Evolutionary conservation across 2,888 invertebrate genomes (phyloP), one percentile per base, ranked within the genome.

Genomic region (Achlya flavicornis): DNA sequence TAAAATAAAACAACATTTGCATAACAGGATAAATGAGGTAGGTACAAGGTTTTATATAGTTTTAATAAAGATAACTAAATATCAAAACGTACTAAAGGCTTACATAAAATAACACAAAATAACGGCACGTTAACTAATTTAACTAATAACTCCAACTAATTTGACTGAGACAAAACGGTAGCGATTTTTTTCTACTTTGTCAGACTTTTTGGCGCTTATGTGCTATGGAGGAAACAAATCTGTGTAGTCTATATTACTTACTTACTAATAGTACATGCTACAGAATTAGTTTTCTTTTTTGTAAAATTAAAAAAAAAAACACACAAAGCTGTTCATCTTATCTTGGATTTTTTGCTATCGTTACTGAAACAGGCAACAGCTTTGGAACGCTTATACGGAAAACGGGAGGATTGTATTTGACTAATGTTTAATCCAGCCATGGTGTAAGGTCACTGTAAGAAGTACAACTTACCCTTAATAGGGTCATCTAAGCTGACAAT

Each of bases 121-220:
- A 38, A 41, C 38, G 10, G 11, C 41, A 59, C 38, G 10, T 11
- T 53, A 7, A 53, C 41, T n/a, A n/a, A n/a, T n/a, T n/a, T n/a
- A n/a, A 19, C 41, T n/a, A n/a, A n/a, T n/a, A n/a, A 12, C 41
- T 41, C 26, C 38, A 12, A 35, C 14, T 41, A 41, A 59, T 59
- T 59, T 38, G 59, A 59, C 59, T 38, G 19, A 43, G 59, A 59
- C 41, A 41, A 59, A 59, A 19, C 19, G 19, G 8, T 41, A 11
- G 41, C 59, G 11, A 59, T 59, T 59, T 41, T 8, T 59, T 59
- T 41, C 35, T n/a, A 35, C 16, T 19, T 41, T 11, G 10, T 11
- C 12, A 59, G 16, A 38, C 12, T 41, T 16, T 12, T 38, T 33
- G 38, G 1, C 7, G 59, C 35, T 35, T n/a, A 58, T 12, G 6